Base-by-base conservation (phyloP, 2,797 vertebrate genomes). In the Pipistrellus pipistrellus region DNA sequence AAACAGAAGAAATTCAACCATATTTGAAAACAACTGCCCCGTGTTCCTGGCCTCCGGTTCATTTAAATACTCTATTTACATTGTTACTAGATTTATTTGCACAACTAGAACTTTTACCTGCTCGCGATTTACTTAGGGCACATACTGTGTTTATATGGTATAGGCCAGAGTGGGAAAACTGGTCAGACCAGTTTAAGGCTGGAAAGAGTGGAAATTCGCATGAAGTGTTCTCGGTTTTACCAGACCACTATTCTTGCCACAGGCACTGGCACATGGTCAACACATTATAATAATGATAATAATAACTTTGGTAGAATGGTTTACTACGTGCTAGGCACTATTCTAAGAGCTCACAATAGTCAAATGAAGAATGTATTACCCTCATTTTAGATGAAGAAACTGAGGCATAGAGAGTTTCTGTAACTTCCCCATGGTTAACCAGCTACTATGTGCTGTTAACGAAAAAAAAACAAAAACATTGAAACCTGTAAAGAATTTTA, bases 11-110 rank as follows among this genome's bases (percentile, higher is more conserved):
- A 80, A 96, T 77, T 77, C 84, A 85, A 89, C 87, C 9, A 6
- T 80, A 41, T 84, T 96, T 80, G 92, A 93, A 96, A 97, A 84
- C 80, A 75, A 93, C 75, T 83, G 59, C 75, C 59, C 7, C 38
- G 85, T 62, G n/a, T n/a, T 35, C 3, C 81, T 84, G 84, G 75
- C 81, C 86, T 95, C 44, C 13, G 46, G 32, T 68, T 57, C 69
- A 80, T 96, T 96, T 96, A 85, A 96, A 94, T 95, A 71, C 69
- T 90, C 57, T 96, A 5, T 97, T 96, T 95, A 96, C 96, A 95
- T 84, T 96, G 87, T 90, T 93, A 87, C 87, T 91, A 90, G 95
- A 59, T 95, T 64, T 96, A 93, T 97, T 97, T 96, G 94, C 95
- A 93, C 96, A 96, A 48, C 44, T 77, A 94, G 87, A 90, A 95